These are phyloP conservation scores for Cosmopolites sordidus DNA, from an alignment of 2,888 invertebrate species.

Conservation along the genomic window DNA sequence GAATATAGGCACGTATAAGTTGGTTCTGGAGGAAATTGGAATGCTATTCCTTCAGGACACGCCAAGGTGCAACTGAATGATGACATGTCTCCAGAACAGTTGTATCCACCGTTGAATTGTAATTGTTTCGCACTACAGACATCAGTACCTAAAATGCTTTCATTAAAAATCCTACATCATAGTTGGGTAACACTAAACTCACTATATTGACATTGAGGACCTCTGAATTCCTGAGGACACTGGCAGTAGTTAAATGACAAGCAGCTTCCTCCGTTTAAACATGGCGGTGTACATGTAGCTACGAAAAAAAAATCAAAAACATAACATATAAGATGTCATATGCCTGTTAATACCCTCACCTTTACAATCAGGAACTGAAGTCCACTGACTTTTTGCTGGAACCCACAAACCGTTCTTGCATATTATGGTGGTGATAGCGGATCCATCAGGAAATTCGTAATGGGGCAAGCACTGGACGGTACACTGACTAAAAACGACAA, in stretches of 20 bases:
- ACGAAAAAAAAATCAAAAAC: slow-evolving; percentile 30
- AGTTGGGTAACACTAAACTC: slow-evolving; percentile 35
- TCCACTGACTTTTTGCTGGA: slow-evolving; percentile 60
- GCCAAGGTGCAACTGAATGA: slow-evolving; percentile 60
- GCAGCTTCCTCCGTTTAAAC: slow-evolving; percentile 79
- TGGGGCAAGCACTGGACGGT: slow-evolving; percentile 62
- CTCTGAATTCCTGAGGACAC: slow-evolving; percentile 67
- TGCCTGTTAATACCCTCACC: slow-evolving; percentile 47
- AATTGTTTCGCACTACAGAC: slow-evolving; percentile 60
- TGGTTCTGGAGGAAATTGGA: slow-evolving; percentile 58
- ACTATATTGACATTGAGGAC: slow-evolving; percentile 70
- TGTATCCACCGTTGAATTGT: slow-evolving; percentile 72
- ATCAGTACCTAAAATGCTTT: slow-evolving; percentile 52
- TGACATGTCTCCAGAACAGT: slow-evolving; percentile 61
- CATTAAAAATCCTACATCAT: too few species aligned
- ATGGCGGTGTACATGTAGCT: slow-evolving; percentile 67
- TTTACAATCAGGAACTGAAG: slow-evolving; percentile 65
- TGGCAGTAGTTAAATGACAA: slow-evolving; percentile 71
- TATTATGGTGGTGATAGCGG: slow-evolving; percentile 61
- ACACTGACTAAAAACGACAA: slow-evolving; percentile 54
- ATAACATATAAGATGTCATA: background rate
- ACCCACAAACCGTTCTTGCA: slow-evolving; percentile 70
- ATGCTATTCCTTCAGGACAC: slow-evolving; percentile 63
- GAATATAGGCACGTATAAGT: slow-evolving; percentile 65
- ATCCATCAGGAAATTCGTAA: slow-evolving; percentile 69